Conservation (phyloP, 2,797 vertebrate genomes). For the Eospalax fontanierii region DNA sequence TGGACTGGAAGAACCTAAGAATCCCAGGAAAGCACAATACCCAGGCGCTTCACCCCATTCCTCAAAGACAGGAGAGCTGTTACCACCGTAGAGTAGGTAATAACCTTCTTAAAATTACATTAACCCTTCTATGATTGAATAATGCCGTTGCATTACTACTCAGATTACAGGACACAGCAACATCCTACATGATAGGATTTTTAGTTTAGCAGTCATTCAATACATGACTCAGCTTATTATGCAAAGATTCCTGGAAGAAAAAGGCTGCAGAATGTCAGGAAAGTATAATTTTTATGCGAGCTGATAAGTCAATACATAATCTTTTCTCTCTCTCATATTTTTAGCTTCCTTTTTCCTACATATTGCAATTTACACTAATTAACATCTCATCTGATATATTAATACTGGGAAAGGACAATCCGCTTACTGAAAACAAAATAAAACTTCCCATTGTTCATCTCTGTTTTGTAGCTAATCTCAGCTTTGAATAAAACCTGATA, state of each 20-base stretch:
- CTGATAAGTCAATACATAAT: background rate
- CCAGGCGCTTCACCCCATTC: accelerated
- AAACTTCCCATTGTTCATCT: background rate
- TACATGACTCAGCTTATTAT: background rate
- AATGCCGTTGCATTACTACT: too few relatives aligned
- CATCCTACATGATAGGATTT: background rate
- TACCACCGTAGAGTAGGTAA: background rate
- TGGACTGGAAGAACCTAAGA: background rate
- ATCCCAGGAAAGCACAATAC: accelerated
- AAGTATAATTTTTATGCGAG: background rate
- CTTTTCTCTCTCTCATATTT: background rate
- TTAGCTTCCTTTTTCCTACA: background rate
- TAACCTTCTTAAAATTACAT: background rate
- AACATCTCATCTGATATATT: background rate
- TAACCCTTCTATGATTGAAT: background rate
- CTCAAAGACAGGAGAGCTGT: background rate
- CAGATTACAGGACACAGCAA: background rate
- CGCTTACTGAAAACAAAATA: background rate
- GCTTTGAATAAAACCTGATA: background rate
- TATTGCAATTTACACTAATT: background rate
- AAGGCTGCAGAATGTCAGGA: background rate
- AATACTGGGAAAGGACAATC: background rate
- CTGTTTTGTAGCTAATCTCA: background rate
- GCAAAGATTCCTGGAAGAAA: background rate
- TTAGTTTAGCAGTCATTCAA: background rate